These are phyloP conservation scores for Hypocryptadius cinnamomeus DNA, from an alignment of 2,113 vertebrate species.

Conservation along the genomic window DNA sequence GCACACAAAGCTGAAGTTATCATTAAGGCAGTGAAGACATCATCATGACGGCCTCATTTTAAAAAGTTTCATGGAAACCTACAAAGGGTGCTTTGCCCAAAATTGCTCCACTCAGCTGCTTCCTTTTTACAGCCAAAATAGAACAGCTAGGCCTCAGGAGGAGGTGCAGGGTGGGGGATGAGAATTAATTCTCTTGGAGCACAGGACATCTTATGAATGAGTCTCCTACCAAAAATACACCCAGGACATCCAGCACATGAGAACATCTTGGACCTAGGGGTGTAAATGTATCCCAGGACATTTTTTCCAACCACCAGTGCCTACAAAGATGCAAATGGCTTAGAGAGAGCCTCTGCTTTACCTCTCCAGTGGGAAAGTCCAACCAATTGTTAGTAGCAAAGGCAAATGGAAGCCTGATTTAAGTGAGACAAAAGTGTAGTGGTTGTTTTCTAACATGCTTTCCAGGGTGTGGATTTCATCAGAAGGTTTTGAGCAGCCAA, in stretches of 20 bases:
- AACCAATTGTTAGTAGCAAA: neutral
- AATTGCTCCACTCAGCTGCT: neutral
- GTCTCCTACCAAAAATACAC: neutral
- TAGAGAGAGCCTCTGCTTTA: neutral
- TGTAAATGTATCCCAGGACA: neutral
- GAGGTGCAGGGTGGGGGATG: neutral
- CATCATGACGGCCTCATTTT: neutral
- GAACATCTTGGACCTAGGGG: neutral
- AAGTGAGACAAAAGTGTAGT: neutral
- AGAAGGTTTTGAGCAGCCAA: neutral
- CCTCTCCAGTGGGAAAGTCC: neutral
- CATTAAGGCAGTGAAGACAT: neutral
- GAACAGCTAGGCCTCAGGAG: neutral
- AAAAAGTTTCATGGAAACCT: neutral
- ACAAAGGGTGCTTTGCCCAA: neutral
- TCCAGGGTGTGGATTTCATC: neutral
- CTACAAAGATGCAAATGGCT: neutral
- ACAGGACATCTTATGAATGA: neutral
- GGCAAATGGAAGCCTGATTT: neutral
- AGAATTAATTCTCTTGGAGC: neutral
- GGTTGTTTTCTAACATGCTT: neutral
- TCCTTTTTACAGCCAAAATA: neutral
- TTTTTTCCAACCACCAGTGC: neutral
- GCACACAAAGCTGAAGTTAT: neutral
- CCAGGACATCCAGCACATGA: neutral